Base-by-base conservation (phyloP, 2,888 invertebrate genomes). In the Hypercompe scribonia region DNA sequence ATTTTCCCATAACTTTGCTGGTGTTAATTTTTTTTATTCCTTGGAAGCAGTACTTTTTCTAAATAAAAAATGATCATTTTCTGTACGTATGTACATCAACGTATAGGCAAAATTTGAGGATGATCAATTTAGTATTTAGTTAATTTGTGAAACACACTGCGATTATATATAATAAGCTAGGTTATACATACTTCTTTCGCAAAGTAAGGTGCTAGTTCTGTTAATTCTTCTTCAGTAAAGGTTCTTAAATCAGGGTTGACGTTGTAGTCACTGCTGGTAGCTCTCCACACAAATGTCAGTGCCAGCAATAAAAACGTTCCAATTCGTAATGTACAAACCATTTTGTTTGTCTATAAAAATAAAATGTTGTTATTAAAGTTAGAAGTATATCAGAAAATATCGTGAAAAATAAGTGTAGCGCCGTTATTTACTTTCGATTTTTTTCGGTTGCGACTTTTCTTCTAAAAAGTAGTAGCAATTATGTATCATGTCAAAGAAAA, bases 101-200 rank as follows among this genome's bases (percentile, higher is more conserved):
- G 3, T 39, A 11, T 39, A 39, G 1, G 39, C 5, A 39, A 39
- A 39, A 1, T 8, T 39, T 39, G 10, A 39, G 11, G 8, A 39
- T 39, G 39, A 39, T 39, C 39, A 36, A 3, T 36, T 5, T 5
- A 11, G 39, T 39, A 39, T 11, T 39, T 39, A 39, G 39, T 1
- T 39, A 39, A 39, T 3, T 3, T 39, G 39, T 39, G 39, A 39
- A 39, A 39, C 1, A 3, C 1, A 39, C 39, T 8, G 8, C 8
- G 36, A 36, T 36, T 3, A 36, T 36, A 8, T 5, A 4, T 24
- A 24, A 50, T 50, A 24, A n/a, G 28, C 10, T 21, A 1, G 4
- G 42, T 21, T 3, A 66, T 66, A 66, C 79, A 66, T 82, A 89
- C 89, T 84, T 88, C 84, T 68, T 88, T 81, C 50, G 78, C 72